phyloP scores from a whole-genome alignment of 2,113 vertebrate species.

The Opisthocomus hoazin region DNA sequence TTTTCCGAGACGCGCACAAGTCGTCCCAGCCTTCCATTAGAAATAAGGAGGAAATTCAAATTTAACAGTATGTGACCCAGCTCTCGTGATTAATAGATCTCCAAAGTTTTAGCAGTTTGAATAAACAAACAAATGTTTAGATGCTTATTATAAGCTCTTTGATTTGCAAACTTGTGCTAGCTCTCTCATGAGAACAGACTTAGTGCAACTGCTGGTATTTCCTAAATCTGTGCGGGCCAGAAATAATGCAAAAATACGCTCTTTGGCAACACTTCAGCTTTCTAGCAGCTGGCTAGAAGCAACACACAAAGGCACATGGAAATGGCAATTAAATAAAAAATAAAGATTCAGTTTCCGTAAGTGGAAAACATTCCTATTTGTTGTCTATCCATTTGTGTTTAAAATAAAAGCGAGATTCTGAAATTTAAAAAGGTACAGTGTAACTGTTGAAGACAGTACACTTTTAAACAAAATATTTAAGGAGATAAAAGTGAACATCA shows the following conservation, averaged over 20 bases:
- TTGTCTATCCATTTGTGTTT: background rate
- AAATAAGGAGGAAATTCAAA: background rate
- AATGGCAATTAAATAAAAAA: background rate
- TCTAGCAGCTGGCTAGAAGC: slow-evolving; percentile 8
- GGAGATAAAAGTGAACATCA: background rate
- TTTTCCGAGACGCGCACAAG: background rate
- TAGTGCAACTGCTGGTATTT: slow-evolving; percentile 34
- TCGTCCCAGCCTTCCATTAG: background rate
- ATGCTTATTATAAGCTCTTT: slow-evolving; percentile 50
- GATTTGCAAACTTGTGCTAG: slow-evolving; percentile 29
- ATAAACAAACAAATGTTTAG: slow-evolving; percentile 59
- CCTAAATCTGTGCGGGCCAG: background rate
- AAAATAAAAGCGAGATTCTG: background rate
- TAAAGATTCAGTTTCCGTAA: background rate
- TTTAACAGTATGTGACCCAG: background rate
- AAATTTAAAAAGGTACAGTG: background rate
- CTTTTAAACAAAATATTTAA: background rate
- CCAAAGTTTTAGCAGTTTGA: background rate
- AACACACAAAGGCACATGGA: background rate
- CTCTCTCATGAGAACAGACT: slow-evolving; percentile 42
- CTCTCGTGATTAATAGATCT: background rate
- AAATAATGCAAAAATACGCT: background rate
- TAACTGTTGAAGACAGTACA: background rate
- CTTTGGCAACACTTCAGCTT: slow-evolving; percentile 13
- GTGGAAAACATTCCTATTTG: background rate